Conservation (phyloP, 2,797 vertebrate species). For the Channallabes apus region DNA sequence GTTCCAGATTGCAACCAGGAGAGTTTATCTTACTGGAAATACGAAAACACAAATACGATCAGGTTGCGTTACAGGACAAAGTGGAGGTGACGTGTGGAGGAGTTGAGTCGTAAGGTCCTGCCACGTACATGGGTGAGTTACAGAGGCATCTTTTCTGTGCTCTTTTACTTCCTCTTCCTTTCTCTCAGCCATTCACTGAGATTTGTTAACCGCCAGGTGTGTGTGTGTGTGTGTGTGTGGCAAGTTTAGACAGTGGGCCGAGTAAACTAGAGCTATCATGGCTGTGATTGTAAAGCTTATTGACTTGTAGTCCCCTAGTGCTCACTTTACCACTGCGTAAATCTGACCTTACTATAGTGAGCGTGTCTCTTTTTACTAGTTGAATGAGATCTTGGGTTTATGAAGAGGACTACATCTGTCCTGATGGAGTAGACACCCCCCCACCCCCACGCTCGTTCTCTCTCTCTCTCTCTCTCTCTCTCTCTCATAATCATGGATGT, state of each 20-base stretch:
- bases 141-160: not conserved
- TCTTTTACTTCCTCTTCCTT: slow-evolving; percentile 41
- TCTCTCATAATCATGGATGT: not conserved
- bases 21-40: slow-evolving; percentile 21
- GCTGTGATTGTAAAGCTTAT: slow-evolving; percentile 11
- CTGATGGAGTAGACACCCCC: not conserved
- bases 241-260: slow-evolving; percentile 15
- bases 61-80: slow-evolving; percentile 21
- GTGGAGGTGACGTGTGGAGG: slow-evolving; percentile 13
- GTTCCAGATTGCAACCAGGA: slow-evolving; percentile 29
- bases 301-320: slow-evolving; percentile 18
- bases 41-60: not conserved
- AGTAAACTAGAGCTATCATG: slow-evolving; percentile 17
- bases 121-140: slow-evolving; percentile 85
- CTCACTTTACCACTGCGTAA: not conserved
- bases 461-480: not conserved
- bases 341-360: slow-evolving; percentile 10
- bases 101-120: slow-evolving; percentile 42
- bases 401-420: slow-evolving; percentile 11
- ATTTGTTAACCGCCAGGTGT: not conserved
- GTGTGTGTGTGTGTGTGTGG: slow-evolving; percentile 14
- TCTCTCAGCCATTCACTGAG: slow-evolving; percentile 8
- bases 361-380: slow-evolving; percentile 4
- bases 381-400: slow-evolving; percentile 13
- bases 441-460: no score